phyloP scores from a whole-genome alignment of 2,797 vertebrate genomes.

The Pipistrellus kuhlii region DNA sequence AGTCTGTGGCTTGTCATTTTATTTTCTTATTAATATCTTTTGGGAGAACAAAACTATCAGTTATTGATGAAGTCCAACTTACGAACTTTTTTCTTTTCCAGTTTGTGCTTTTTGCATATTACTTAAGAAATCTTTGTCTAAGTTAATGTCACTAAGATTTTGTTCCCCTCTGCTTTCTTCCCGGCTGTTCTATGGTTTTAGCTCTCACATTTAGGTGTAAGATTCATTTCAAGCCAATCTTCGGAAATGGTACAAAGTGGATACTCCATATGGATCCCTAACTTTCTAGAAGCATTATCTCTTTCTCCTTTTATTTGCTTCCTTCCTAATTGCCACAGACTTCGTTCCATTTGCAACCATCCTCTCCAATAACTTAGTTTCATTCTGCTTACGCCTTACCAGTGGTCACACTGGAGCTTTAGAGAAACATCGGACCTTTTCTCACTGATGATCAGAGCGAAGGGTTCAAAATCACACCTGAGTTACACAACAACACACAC shows the following conservation, averaged over 20 bases:
- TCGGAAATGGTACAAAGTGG: neutral
- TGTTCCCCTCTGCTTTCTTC: neutral
- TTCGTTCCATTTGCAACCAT: neutral
- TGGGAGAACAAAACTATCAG: neutral
- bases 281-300: neutral
- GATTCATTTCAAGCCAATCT: neutral
- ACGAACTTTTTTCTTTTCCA: neutral
- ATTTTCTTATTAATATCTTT: neutral
- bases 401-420: neutral
- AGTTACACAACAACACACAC: neutral
- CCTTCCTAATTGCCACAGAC: neutral
- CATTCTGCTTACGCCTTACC: neutral
- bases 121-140: neutral
- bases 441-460: neutral
- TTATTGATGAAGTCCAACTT: neutral
- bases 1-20: neutral
- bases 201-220: neutral
- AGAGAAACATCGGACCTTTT: neutral
- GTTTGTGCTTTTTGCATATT: neutral
- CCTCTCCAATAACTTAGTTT: neutral
- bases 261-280: neutral
- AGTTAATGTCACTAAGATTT: neutral
- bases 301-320: neutral
- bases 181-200: neutral
- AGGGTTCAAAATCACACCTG: neutral